These are phyloP conservation scores for Campylomormyrus tamandua DNA, from an alignment of 2,113 vertebrate species.

Conservation along the genomic window DNA sequence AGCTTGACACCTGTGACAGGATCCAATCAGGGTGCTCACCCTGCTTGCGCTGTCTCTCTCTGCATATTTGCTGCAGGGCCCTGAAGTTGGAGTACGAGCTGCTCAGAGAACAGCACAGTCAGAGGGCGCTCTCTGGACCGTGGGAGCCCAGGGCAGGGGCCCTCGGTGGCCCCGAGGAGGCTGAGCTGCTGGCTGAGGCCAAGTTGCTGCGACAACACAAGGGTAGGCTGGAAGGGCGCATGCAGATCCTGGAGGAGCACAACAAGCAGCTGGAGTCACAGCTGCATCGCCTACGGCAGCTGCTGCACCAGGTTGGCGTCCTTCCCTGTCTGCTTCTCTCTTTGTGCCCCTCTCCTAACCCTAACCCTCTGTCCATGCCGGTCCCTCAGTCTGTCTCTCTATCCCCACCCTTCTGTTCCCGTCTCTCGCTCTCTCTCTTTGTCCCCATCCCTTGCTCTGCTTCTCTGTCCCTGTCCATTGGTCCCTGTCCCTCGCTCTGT, in stretches of 20 bases:
- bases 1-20: not conserved
- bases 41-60: not conserved
- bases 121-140: constrained; percentile 52
- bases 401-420: fast-evolving
- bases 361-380: not conserved
- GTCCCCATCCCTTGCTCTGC: too few species aligned
- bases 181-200: constrained; percentile 73
- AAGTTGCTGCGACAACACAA: constrained; percentile 93
- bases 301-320: constrained; percentile 80
- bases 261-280: constrained; percentile 96
- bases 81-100: constrained; percentile 87
- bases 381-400: not conserved
- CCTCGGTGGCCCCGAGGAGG: constrained; percentile 43
- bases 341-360: not conserved
- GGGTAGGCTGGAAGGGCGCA: constrained; percentile 87
- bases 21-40: not conserved
- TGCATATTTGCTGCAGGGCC: constrained; percentile 50
- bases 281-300: constrained; percentile 83
- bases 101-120: constrained; percentile 79
- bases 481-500: not conserved
- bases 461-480: too few species aligned
- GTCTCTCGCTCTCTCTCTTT: not conserved
- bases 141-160: constrained; percentile 51
- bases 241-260: constrained; percentile 96
- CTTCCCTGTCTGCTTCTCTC: not conserved